Evolutionary conservation across 1,140 invertebrate genomes (phyloP), one percentile per base, ranked within the genome.

Genomic region (Penaeus japonicus): DNA sequence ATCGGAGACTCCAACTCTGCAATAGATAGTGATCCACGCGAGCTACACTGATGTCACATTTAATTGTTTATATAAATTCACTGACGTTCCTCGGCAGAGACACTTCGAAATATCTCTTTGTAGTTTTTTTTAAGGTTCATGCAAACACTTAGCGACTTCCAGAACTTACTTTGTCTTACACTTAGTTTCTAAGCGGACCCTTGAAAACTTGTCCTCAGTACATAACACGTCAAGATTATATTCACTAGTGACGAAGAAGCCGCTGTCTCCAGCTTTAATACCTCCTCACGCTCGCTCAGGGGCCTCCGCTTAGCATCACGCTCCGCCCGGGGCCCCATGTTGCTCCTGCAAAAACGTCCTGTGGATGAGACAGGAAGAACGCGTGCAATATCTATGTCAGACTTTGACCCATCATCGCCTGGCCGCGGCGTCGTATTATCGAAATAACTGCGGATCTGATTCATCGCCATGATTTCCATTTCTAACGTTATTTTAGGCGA

Each of bases 281-380:
- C 59, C 55, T 82, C 81, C 24, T 30, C 30, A 65, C 54, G 81
- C 81, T 83, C 81, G 57, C 81, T 83, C 1, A 27, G 81, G 81
- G 81, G 57, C 81, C 81, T n/a, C 81, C 55, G 39, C 81, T 35
- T 83, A 53, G 77, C 54, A 24, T 54, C 30, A 83, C 57, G 81
- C 81, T 32, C 54, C 18, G 35, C 35, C 24, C 22, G 57, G 81
- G 81, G 81, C 81, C 57, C 4, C 81, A 32, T 47, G 47, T 47
- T 47, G 47, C 47, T 12, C 47, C 47, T 47, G 47, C 47, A 47
- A 47, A 47, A 47, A 47, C 47, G 47, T 47, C 47, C 47, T 47
- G 47, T 47, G 47, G 47, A 47, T 47, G 47, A 47, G 47, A 7
- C 47, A 47, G 47, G 47, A 47, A 47, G 47, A 7, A 15, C 47